Conservation (phyloP, 1,140 invertebrate genomes). For the Lysiphlebus fabarum region DNA sequence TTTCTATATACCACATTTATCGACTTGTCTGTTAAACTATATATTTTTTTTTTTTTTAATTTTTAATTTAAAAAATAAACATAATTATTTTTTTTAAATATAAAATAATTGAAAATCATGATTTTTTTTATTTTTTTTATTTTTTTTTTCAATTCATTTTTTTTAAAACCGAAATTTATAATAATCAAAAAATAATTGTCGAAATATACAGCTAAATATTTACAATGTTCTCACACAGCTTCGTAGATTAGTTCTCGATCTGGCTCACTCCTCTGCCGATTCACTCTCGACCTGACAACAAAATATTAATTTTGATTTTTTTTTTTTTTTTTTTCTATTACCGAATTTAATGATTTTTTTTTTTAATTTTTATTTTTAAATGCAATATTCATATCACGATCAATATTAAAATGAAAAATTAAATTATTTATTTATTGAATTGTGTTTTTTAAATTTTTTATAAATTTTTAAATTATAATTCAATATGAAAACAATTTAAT, state of each 20-base stretch:
- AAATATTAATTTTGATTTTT: constrained; percentile 15
- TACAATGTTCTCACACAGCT: constrained; percentile 11
- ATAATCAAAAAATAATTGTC: neutral
- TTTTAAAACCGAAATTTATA: too few species aligned
- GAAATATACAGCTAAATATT: constrained; percentile 13
- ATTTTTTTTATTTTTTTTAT: constrained; percentile 2
- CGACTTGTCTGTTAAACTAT: neutral
- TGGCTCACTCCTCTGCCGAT: constrained; percentile 12
- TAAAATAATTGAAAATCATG: constrained; percentile 1
- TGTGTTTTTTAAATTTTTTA: too few species aligned
- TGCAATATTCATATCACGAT: too few species aligned
- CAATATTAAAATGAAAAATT: too few species aligned
- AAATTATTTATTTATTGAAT: too few species aligned
- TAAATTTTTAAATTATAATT: too few species aligned
- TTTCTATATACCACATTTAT: constrained; percentile 2
- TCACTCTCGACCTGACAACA: constrained; percentile 18
- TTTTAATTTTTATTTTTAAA: too few species aligned
- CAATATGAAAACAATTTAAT: too few species aligned
- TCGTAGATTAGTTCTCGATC: constrained; percentile 13
- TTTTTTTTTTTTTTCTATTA: constrained; percentile 1
- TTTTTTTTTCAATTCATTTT: constrained; percentile 1
- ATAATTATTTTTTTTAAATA: neutral
- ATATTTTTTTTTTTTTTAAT: too few species aligned
- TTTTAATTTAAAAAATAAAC: constrained; percentile 1
- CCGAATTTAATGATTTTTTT: too few species aligned